Evolutionary conservation across 2,888 invertebrate genomes (phyloP).

Genomic region (Cancer borealis): DNA sequence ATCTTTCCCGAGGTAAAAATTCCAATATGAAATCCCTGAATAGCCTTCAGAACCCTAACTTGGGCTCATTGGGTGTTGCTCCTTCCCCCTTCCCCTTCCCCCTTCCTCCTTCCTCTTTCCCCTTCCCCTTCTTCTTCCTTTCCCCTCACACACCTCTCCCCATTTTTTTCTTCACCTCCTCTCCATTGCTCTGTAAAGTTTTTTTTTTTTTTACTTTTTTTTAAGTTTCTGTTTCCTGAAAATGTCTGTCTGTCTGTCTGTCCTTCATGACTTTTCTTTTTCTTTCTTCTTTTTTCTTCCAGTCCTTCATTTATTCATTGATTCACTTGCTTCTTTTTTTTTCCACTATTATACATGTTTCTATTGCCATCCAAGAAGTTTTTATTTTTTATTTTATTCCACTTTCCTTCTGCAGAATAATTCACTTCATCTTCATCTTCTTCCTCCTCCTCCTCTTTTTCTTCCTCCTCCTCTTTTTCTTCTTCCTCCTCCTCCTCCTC

Average conservation of each 20-base stretch:
- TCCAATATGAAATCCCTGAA: constrained; percentile 40
- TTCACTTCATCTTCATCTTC: not conserved
- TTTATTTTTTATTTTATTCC: not conserved
- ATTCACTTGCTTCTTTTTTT: not conserved
- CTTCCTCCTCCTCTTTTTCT: not conserved
- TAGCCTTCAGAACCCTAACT: not conserved
- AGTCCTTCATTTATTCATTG: not conserved
- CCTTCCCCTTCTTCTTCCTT: not conserved
- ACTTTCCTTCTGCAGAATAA: not conserved
- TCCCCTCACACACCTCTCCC: not conserved
- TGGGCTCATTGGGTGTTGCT: not conserved
- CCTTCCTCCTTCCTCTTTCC: not conserved
- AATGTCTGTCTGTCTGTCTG: not conserved
- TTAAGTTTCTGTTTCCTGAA: not conserved
- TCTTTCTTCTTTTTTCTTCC: not conserved
- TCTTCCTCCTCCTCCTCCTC: not conserved
- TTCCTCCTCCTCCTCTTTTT: not conserved
- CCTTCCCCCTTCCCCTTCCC: not conserved
- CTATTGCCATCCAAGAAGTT: not conserved
- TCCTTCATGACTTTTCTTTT: not conserved
- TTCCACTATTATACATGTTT: not conserved
- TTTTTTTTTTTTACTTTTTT: not conserved
- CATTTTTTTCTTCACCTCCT: not conserved
- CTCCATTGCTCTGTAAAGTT: not conserved
- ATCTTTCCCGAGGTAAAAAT: constrained; percentile 34